Evolutionary conservation across 2,113 vertebrate genomes (phyloP).

Genomic region (Malaclemys terrapin): DNA sequence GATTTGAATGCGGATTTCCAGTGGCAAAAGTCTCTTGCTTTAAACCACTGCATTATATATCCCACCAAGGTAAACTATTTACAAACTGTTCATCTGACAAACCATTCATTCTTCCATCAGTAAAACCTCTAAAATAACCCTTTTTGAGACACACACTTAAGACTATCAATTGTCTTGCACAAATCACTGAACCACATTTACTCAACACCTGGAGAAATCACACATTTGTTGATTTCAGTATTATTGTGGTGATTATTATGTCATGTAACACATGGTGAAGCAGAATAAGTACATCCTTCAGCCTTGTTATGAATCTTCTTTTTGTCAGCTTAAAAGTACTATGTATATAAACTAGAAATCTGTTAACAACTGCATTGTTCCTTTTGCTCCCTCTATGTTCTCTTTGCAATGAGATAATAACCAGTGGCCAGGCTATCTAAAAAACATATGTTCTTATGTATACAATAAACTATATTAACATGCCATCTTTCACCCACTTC

Average conservation of each 20-base stretch:
- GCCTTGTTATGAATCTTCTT: slow-evolving; percentile 15
- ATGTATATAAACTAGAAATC: slow-evolving; percentile 22
- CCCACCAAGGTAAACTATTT: slow-evolving; percentile 10
- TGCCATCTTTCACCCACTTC: neutral
- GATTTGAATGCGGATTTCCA: neutral
- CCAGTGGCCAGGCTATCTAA: neutral
- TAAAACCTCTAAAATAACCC: slow-evolving; percentile 29
- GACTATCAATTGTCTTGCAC: slow-evolving; percentile 11
- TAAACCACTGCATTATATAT: neutral
- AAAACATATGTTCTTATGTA: slow-evolving; percentile 14
- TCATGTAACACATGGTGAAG: slow-evolving; percentile 16
- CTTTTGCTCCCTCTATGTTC: neutral
- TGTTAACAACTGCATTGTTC: neutral
- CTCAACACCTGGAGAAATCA: slow-evolving; percentile 3
- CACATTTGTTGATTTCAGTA: slow-evolving; percentile 35
- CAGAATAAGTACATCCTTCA: slow-evolving; percentile 50
- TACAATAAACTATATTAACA: neutral
- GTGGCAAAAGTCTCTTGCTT: slow-evolving; percentile 4
- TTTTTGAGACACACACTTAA: slow-evolving; percentile 10
- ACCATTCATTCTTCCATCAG: neutral
- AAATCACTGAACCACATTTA: neutral
- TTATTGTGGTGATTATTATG: slow-evolving; percentile 39
- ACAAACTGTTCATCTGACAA: slow-evolving; percentile 12
- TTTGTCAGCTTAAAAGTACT: slow-evolving; percentile 12
- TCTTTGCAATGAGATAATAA: neutral